Base-by-base conservation (phyloP, 1,140 invertebrate species). In the Macrostomum lignano region DNA sequence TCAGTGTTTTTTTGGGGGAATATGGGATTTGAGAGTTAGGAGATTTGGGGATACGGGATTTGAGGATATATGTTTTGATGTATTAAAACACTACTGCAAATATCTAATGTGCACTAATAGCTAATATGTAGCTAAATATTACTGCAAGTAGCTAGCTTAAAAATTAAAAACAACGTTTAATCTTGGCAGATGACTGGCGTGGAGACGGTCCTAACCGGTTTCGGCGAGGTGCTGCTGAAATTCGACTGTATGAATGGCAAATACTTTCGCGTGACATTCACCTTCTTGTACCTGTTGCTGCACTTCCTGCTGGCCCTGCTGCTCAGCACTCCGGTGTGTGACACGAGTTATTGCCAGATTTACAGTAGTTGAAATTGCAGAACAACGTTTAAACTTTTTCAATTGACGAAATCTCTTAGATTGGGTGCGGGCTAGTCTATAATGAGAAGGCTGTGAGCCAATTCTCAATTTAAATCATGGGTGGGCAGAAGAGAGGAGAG, bases 151-250 rank as follows among this genome's bases (percentile, higher is more conserved):
- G 15, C n/a, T 2, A 24, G 15, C 19, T 22, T 37, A n/a, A n/a
- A n/a, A n/a, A 38, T 39, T 31, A 37, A 31, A 14, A 10, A 7
- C 19, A 11, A 28, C 7, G 13, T 29, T 9, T 21, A n/a, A n/a
- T n/a, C n/a, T 28, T 37, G 38, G 17, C 38, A 82, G 45, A 61
- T 74, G 63, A 60, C 68, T 6, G 71, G 71, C 2, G 48, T 74
- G 24, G 71, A 74, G 49, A 69, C 71, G 1, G 65, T 73, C 42
- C 62, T 73, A 36, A 73, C 71, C 0, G 71, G 68, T 0, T 51
- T 73, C 15, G 67, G 67, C 39, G 71, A 73, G 46, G 66, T 71
- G 45, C 69, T 69, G 13, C 35, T 35, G 15, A 7, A 31, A 3
- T 43, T 40, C 37, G 19, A 9, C 19, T 19, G 10, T 15, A 28